Base-by-base conservation (phyloP, 1,140 invertebrate genomes). In the Diachasmimorpha longicaudata region DNA sequence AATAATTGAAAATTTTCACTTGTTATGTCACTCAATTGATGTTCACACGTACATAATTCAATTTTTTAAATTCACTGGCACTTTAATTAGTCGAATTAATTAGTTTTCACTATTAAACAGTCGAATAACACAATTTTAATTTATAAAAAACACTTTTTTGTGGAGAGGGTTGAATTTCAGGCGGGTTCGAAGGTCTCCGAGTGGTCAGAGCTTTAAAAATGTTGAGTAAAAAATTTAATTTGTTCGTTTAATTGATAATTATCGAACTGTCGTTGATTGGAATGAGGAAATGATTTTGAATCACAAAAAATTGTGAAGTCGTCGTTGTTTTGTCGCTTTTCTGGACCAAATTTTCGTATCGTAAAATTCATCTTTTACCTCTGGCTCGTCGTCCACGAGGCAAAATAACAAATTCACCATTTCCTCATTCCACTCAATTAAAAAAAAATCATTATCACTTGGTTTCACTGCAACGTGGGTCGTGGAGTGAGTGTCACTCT, bases 401-500 rank as follows among this genome's bases (percentile, higher is more conserved):
- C n/a, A n/a, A n/a, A n/a, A n/a, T 21, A 9, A 58, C n/a, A 58
- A 58, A 19, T 16, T 21, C 52, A 19, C 52, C 9, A 63, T 25
- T 63, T 25, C 13, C 58, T 31, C 39, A 71, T n/a, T 71, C 69
- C 37, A 37, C 66, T 46, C n/a, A 36, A 37, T 36, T 48, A 8
- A 55, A 23, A 16, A 44, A n/a, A 14, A 42, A 4, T 37, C 36
- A 68, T 46, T 66, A 42, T 37, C 21, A 21, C 37, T 25, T 44
- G 37, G 19, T 46, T 72, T 37, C 44, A 10, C 11, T 19, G 37
- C 42, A 66, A 55, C 70, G 69, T 72, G 70, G 81, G 79, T 75
- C 77, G 77, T 6, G 6, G 31, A 31, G 31, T 80, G 78, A 76
- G 79, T 80, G 80, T 82, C 80, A 76, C 78, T 83, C 80, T 74